A percentile compares a stretch with the other conserved stretches of the same genome.
Evolutionary conservation across 2,113 vertebrate genomes (phyloP).

Genomic region (Nannospalax galili): DNA sequence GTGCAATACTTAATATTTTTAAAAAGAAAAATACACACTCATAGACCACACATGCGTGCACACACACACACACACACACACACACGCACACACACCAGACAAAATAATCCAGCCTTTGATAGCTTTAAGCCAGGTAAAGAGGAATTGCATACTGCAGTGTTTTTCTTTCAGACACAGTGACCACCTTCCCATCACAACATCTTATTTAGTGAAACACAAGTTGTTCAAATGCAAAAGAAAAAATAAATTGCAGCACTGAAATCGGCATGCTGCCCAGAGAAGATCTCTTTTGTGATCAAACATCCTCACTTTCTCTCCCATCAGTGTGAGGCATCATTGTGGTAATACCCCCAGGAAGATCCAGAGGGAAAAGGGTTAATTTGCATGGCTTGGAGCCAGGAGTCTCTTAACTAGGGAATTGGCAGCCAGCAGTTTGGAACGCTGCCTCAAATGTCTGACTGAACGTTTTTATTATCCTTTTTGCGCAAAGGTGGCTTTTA

Average conservation of each 20-base stretch:
- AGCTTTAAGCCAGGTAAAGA: slow-evolving; percentile 87
- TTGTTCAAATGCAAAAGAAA: slow-evolving; percentile 69
- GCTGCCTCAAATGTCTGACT: slow-evolving; percentile 71
- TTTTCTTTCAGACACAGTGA: slow-evolving; percentile 87
- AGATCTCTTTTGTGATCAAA: background rate
- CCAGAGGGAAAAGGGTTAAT: background rate
- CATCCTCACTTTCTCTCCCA: too few species aligned
- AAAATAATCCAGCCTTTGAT: slow-evolving; percentile 89
- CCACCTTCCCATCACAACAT: slow-evolving; percentile 82
- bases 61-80: slow-evolving; percentile 67
- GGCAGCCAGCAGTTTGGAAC: slow-evolving; percentile 72
- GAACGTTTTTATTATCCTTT: slow-evolving; percentile 75
- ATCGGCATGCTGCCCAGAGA: background rate
- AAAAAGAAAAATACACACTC: slow-evolving; percentile 74
- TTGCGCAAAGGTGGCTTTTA: slow-evolving; percentile 79
- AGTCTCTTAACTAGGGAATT: slow-evolving; percentile 73
- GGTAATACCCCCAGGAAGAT: background rate
- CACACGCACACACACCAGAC: slow-evolving; percentile 80
- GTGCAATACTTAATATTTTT: slow-evolving; percentile 85
- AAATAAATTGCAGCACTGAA: background rate
- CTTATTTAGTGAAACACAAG: slow-evolving; percentile 79
- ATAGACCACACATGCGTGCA: slow-evolving; percentile 54
- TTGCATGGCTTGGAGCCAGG: background rate
- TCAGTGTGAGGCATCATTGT: background rate
- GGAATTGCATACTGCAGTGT: slow-evolving; percentile 84